These are phyloP conservation scores for Heterochromis multidens DNA, from an alignment of 2,113 vertebrate species.

Conservation along the genomic window DNA sequence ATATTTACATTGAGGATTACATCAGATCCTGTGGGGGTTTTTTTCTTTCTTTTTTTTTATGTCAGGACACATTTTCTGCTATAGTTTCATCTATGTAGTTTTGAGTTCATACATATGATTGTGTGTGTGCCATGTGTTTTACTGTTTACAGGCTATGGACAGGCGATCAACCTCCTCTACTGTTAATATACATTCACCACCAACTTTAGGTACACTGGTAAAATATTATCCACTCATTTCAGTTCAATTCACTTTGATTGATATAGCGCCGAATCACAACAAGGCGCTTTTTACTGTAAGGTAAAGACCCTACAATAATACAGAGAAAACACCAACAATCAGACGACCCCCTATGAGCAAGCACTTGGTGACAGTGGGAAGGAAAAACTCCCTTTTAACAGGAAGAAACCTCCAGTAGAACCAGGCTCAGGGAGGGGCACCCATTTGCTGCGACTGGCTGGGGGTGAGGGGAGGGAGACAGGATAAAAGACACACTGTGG, in stretches of 20 bases:
- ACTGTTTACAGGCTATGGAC: background rate
- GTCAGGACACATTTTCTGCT: background rate
- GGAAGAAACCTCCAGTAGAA: background rate
- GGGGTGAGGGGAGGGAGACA: too few relatives aligned
- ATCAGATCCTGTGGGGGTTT: slow-evolving; percentile 6
- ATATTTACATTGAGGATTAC: slow-evolving; percentile 5
- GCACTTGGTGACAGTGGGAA: background rate
- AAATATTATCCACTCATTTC: background rate
- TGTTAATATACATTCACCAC: background rate
- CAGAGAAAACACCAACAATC: background rate
- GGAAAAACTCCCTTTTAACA: background rate
- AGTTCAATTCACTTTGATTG: background rate
- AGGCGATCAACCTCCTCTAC: too few relatives aligned
- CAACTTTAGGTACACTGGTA: background rate
- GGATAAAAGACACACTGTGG: too few relatives aligned
- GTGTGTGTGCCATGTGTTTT: background rate
- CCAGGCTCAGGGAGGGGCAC: too few relatives aligned
- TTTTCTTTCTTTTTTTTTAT: background rate
- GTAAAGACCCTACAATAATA: background rate
- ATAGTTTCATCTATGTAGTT: background rate
- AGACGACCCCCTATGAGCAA: background rate
- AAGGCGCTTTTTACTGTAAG: background rate
- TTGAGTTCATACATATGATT: background rate
- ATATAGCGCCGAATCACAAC: background rate
- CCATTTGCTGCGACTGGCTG: too few relatives aligned